Evolutionary conservation across 2,797 vertebrate genomes (phyloP).

Genomic region (Coracias cyanogaster): DNA sequence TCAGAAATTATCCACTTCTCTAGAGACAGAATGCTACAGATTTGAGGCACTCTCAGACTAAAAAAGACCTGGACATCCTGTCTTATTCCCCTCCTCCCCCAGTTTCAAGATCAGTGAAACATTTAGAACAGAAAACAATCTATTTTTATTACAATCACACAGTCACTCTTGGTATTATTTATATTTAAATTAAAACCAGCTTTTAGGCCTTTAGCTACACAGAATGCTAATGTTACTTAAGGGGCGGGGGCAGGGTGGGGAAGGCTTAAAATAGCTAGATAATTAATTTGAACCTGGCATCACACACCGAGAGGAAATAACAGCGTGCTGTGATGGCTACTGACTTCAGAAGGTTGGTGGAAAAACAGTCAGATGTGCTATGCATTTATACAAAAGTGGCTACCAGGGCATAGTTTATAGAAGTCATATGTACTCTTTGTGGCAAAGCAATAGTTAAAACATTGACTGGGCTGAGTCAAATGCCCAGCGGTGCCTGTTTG

Average conservation of each 20-base stretch:
- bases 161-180: conserved; percentile 41
- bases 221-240: not conserved
- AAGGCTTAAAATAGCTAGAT: conserved; percentile 2
- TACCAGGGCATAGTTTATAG: not conserved
- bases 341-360: not conserved
- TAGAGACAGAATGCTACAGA: conserved; percentile 25
- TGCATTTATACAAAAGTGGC: not conserved
- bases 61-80: not conserved
- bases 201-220: conserved; percentile 28
- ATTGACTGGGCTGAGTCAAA: conserved; percentile 35
- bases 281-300: not conserved
- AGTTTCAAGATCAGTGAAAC: conserved; percentile 40
- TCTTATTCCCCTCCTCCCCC: not conserved
- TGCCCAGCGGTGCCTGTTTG: conserved; percentile 45
- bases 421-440: not conserved
- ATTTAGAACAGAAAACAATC: conserved; percentile 36
- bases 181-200: conserved; percentile 64
- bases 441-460: conserved; percentile 27
- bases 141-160: conserved; percentile 55
- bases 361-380: not conserved
- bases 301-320: not conserved
- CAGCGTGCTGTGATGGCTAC: not conserved
- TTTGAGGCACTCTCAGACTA: conserved; percentile 6
- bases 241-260: not conserved
- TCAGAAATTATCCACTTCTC: conserved; percentile 40